Conservation (phyloP, 2,113 vertebrate genomes). For the Phocoena phocoena region DNA sequence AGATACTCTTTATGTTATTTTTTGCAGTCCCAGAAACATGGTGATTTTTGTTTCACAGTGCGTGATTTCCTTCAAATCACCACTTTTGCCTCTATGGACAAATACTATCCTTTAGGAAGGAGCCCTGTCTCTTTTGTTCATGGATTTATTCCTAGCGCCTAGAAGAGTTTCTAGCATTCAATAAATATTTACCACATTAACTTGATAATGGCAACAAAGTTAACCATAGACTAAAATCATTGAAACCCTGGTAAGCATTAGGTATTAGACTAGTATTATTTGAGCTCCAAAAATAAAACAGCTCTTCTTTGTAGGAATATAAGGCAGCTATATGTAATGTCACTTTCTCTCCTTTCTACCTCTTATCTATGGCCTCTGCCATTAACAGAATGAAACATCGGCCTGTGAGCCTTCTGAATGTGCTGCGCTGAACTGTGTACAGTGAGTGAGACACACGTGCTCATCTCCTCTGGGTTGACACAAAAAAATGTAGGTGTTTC, state of each 20-base stretch:
- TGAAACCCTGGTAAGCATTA: neutral
- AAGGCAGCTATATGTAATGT: neutral
- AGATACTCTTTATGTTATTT: neutral
- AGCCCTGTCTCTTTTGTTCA: neutral
- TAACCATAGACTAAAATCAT: neutral
- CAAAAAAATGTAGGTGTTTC: conserved; percentile 53
- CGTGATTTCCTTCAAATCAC: neutral
- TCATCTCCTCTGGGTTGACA: conserved; percentile 51
- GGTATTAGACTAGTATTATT: neutral
- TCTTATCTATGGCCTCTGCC: neutral
- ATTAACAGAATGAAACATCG: neutral
- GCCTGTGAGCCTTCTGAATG: neutral
- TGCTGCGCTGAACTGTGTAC: neutral
- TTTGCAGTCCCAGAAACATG: neutral
- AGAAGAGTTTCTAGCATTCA: neutral
- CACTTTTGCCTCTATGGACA: neutral
- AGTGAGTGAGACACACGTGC: conserved; percentile 50
- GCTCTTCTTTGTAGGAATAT: neutral
- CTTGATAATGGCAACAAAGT: neutral
- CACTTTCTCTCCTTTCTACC: neutral
- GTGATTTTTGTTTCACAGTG: neutral
- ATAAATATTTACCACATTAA: neutral
- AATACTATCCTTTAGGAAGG: neutral
- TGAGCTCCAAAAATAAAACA: neutral
- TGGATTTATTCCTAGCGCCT: neutral